Conservation (phyloP, 2,888 invertebrate species). For the Hirtodrosophila duncani region DNA sequence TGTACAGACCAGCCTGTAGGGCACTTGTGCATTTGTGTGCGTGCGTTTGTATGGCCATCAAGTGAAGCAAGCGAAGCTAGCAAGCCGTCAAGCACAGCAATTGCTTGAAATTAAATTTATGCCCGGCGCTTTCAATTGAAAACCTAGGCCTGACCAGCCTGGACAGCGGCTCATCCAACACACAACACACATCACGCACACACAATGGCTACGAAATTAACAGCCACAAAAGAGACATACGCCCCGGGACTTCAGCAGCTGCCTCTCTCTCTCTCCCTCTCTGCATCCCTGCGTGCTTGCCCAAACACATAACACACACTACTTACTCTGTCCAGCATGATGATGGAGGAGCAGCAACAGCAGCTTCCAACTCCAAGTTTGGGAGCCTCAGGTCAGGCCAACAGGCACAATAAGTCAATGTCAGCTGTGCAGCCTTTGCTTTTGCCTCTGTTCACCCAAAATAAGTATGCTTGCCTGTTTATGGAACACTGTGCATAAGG, state of each 20-base stretch:
- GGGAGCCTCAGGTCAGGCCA: conserved; percentile 2
- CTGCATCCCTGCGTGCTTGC: too few species aligned
- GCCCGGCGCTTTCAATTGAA: conserved; percentile 57
- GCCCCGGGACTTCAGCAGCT: conserved; percentile 29
- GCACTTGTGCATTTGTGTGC: conserved; percentile 3
- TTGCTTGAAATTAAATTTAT: conserved; percentile 68
- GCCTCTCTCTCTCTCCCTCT: conserved; percentile 1
- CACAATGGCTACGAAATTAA: conserved; percentile 66
- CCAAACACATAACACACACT: too few species aligned
- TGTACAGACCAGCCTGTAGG: conserved; percentile 2
- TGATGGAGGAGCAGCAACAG: neutral
- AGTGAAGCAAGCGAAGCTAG: conserved; percentile 26
- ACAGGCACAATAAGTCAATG: conserved; percentile 49
- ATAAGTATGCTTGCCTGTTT: too few species aligned
- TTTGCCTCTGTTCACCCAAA: neutral
- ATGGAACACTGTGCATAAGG: too few species aligned
- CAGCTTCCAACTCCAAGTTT: neutral
- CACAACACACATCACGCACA: conserved; percentile 4
- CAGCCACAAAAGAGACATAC: conserved; percentile 59
- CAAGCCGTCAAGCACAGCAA: conserved; percentile 54
- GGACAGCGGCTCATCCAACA: neutral
- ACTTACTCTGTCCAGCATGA: conserved; percentile 4
- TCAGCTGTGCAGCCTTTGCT: conserved; percentile 21
- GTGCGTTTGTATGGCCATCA: conserved; percentile 21
- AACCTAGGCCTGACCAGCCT: neutral